Percentiles rank a stretch among this genome's conserved stretches.
These are phyloP conservation scores for Bombus cullumanus DNA, from an alignment of 1,140 invertebrate species.

Conservation along the genomic window DNA sequence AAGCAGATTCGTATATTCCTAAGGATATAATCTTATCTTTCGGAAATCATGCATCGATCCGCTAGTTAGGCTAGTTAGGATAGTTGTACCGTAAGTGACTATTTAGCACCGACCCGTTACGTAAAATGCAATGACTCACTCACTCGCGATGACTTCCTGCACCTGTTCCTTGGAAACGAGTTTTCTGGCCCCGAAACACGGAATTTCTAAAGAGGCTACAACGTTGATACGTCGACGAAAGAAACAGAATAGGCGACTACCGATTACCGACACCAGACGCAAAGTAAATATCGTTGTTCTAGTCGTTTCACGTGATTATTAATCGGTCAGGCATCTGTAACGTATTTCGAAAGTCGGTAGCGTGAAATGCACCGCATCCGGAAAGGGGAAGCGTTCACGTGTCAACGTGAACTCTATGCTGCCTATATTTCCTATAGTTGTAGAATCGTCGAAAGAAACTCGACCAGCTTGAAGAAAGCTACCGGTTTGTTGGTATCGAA, in stretches of 20 bases:
- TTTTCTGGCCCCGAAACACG: constrained; percentile 15
- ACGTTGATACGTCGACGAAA: background rate
- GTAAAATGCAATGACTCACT: constrained; percentile 20
- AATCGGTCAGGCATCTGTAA: constrained; percentile 63
- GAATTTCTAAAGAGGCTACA: constrained; percentile 36
- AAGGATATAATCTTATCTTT: background rate
- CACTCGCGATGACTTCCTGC: constrained; percentile 51
- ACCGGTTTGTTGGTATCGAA: no score
- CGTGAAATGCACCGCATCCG: constrained; percentile 69
- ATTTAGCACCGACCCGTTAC: constrained; percentile 12
- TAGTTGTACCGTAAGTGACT: background rate
- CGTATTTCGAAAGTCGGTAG: constrained; percentile 59
- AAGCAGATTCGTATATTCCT: background rate
- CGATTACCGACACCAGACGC: background rate
- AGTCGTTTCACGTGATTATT: constrained; percentile 67
- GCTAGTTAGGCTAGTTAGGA: background rate
- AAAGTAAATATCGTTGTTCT: constrained; percentile 62
- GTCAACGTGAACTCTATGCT: background rate
- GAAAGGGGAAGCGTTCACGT: constrained; percentile 39
- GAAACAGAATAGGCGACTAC: constrained; percentile 2
- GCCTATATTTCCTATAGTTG: background rate
- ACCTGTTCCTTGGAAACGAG: constrained; percentile 47
- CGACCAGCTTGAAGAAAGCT: no score
- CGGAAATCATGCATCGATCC: background rate
- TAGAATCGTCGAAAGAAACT: background rate